Conservation (phyloP, 1,140 invertebrate genomes). For the Lucilia sericata region DNA sequence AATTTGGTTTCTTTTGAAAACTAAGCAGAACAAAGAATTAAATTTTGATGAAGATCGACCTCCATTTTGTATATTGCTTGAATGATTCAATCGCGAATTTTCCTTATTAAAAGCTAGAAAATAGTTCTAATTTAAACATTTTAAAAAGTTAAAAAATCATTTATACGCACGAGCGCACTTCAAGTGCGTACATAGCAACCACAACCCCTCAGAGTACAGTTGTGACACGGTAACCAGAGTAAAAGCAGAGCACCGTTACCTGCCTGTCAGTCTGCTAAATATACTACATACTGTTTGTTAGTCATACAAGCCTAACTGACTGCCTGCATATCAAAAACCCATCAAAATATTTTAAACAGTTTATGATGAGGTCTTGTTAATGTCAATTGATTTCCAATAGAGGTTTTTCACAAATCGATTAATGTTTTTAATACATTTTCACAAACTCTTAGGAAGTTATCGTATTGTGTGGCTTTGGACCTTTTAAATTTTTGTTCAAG, state of each 20-base stretch:
- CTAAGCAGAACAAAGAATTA: too few species aligned
- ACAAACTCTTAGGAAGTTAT: too few species aligned
- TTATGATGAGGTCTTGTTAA: conserved; percentile 21
- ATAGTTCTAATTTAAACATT: too few species aligned
- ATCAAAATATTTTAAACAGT: neutral
- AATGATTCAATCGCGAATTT: too few species aligned
- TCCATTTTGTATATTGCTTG: too few species aligned
- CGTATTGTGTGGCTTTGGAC: neutral
- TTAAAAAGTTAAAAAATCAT: conserved; percentile 4
- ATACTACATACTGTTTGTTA: neutral
- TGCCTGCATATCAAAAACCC: neutral
- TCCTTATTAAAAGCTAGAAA: too few species aligned
- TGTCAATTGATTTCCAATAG: conserved; percentile 3
- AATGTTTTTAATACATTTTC: neutral
- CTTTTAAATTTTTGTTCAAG: neutral
- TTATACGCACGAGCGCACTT: conserved; percentile 35
- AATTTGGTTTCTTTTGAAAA: too few species aligned
- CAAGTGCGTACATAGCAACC: neutral
- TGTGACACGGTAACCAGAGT: neutral
- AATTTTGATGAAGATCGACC: too few species aligned
- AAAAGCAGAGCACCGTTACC: neutral
- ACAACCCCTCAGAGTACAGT: neutral
- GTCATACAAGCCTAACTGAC: neutral
- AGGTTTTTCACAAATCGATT: neutral
- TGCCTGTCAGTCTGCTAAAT: neutral